Evolutionary conservation across 2,113 vertebrate species (phyloP).

Genomic region (Romanogobio albipinnatus): DNA sequence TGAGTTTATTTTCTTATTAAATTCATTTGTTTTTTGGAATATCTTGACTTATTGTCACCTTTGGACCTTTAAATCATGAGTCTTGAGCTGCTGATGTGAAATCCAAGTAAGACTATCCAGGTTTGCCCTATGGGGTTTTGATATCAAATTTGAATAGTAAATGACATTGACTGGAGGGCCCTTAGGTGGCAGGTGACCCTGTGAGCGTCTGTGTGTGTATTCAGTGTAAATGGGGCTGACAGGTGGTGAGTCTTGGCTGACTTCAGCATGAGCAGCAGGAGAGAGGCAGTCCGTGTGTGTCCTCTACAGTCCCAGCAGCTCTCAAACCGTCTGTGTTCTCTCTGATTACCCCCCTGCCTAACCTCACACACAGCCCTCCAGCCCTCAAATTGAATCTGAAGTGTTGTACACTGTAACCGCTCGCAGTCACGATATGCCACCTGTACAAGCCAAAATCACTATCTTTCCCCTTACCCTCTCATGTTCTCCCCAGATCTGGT

Average conservation of each 20-base stretch:
- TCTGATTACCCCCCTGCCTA: constrained; percentile 63
- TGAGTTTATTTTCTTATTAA: no score
- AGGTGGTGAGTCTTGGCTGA: constrained; percentile 66
- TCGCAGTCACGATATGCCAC: constrained; percentile 58
- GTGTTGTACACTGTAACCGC: constrained; percentile 59
- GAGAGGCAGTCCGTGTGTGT: constrained; percentile 57
- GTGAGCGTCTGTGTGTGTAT: constrained; percentile 38
- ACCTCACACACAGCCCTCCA: constrained; percentile 59
- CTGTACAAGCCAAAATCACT: constrained; percentile 55
- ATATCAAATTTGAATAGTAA: constrained; percentile 42
- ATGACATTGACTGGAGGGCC: constrained; percentile 47
- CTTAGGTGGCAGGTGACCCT: not conserved
- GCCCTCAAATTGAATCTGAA: constrained; percentile 65
- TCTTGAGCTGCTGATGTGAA: constrained; percentile 6
- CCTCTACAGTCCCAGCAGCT: constrained; percentile 61
- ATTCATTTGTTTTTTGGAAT: no score
- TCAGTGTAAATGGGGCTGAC: constrained; percentile 61
- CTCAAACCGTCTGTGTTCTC: constrained; percentile 64
- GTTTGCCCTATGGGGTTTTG: constrained; percentile 17
- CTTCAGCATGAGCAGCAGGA: constrained; percentile 58
- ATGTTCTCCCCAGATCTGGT: constrained; percentile 85
- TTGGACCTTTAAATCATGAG: no score
- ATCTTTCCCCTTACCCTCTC: constrained; percentile 10
- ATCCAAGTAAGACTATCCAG: constrained; percentile 1
- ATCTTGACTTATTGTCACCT: no score